Base-by-base conservation (phyloP, 2,888 invertebrate genomes). In the Dorcus hopei region DNA sequence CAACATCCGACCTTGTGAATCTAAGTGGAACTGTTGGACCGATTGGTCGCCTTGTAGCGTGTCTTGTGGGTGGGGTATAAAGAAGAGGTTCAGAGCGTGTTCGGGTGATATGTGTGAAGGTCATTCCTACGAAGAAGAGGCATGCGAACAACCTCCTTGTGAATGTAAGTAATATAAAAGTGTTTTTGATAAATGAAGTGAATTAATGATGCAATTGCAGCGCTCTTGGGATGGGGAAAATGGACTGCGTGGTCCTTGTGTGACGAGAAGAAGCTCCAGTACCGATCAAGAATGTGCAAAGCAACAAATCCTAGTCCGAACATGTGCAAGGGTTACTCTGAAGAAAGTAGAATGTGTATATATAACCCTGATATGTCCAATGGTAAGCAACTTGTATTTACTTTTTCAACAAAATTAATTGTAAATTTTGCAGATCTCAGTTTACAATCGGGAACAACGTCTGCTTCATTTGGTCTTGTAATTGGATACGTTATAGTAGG, bases 21-120 rank as follows among this genome's bases (percentile, higher is more conserved):
- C 87, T 39, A 86, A 88, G 70, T 93, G 92, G 92, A 85, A 89
- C 2, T 93, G 93, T 68, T 95, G 94, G 94, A 86, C 88, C 0
- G 92, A 93, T 49, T 93, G 91, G 90, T 86, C 90, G 3, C 82
- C 84, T 9, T 94, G 94, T 70, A 89, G 89, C 19, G 88, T 85
- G 0, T 83, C 85, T 0, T 93, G 93, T 70, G 89, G 87, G 0
- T 78, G 82, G 48, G 93, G 94, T 0, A 81, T 86, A 16, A 82
- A 85, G 49, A 82, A 84, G 14, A 83, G 93, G 58, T 84, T 85
- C 0, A 82, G 94, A 23, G 82, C 83, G 62, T 94, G 94, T 61
- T 74, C 86, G 48, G 82, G 80, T 3, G 68, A 68, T 39, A 75
- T 75, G 45, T 77, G 78, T 60, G 71, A 70, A 23, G 75, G 77